Base-by-base conservation (phyloP, 1,140 invertebrate genomes). In the Galleria mellonella region DNA sequence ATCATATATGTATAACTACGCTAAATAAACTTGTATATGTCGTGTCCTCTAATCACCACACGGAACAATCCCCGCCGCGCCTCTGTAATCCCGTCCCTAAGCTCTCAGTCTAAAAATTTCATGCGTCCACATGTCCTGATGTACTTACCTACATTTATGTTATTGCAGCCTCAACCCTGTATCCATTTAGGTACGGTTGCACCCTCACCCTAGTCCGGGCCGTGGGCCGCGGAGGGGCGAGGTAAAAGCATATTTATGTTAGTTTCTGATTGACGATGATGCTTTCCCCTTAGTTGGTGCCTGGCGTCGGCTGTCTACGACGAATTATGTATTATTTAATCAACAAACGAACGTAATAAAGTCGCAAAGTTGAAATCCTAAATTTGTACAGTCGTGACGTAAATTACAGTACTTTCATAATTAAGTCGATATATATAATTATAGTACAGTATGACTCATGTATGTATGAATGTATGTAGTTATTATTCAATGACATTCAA, bases 231-330 rank as follows among this genome's bases (percentile, higher is more conserved):
- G 17, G 38, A 33, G 43, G 51, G 57, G 65, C 42, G 47, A 32
- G 54, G 66, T 74, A 72, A 79, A 76, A 79, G 75, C 75, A 79
- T 79, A 79, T 79, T 79, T 79, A 76, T 79, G 72, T 79, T 74
- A 71, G 68, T 71, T 73, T 64, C 71, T 76, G 71, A 79, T 74
- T 76, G 75, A 76, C 75, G 75, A 68, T 72, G 72, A 73, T 72
- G 67, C 59, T 48, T 70, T 70, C 63, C 74, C 73, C 70, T 66
- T 67, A 64, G 58, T 64, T 75, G 55, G 59, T 55, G 44, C 12
- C 39, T n/a, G 31, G 50, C 40, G 51, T 52, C 37, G 55, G 2
- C 27, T 51, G 36, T 14, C 30, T 59, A 51, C 39, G 50, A 5
- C 66, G 50, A 68, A 64, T 64, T 28, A 2, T 1, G 1, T 12